Percentiles rank a stretch among this genome's conserved stretches.
Evolutionary conservation across 2,888 invertebrate genomes (phyloP).

Genomic region (Dryobotodes eremita): DNA sequence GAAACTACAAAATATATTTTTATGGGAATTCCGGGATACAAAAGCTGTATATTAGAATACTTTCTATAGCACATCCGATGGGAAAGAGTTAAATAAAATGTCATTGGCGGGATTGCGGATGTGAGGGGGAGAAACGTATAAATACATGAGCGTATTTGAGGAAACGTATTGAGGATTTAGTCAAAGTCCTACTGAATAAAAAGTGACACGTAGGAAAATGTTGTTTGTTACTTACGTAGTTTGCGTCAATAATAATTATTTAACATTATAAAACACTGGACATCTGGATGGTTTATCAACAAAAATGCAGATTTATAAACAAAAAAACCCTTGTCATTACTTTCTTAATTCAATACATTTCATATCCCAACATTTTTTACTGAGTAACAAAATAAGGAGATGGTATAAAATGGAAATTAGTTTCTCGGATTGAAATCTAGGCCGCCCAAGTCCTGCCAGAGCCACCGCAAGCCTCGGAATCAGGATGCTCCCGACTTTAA

Average conservation of each 20-base stretch:
- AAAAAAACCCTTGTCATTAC: background rate
- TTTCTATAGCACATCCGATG: conserved; percentile 13
- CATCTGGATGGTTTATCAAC: background rate
- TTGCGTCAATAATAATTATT: background rate
- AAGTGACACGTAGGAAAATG: background rate
- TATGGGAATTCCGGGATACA: conserved; percentile 10
- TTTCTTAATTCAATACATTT: background rate
- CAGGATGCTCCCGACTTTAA: conserved; percentile 73
- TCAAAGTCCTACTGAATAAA: conserved; percentile 6
- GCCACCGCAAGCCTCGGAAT: conserved; percentile 77
- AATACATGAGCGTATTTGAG: conserved; percentile 9
- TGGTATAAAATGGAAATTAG: conserved; percentile 55
- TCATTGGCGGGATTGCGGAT: conserved; percentile 33
- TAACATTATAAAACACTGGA: background rate
- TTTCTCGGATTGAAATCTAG: conserved; percentile 63
- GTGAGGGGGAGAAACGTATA: conserved; percentile 16
- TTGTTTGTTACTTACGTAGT: background rate
- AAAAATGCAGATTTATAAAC: background rate
- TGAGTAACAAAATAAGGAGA: conserved; percentile 32
- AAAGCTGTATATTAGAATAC: conserved; percentile 34
- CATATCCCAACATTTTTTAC: conserved; percentile 19
- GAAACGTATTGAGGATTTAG: conserved; percentile 8
- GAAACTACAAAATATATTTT: conserved; percentile 25
- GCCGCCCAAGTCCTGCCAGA: conserved; percentile 60
- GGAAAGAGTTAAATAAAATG: conserved; percentile 43